Base-by-base conservation (phyloP, 2,113 vertebrate genomes). In the Dicentrarchus labrax region DNA sequence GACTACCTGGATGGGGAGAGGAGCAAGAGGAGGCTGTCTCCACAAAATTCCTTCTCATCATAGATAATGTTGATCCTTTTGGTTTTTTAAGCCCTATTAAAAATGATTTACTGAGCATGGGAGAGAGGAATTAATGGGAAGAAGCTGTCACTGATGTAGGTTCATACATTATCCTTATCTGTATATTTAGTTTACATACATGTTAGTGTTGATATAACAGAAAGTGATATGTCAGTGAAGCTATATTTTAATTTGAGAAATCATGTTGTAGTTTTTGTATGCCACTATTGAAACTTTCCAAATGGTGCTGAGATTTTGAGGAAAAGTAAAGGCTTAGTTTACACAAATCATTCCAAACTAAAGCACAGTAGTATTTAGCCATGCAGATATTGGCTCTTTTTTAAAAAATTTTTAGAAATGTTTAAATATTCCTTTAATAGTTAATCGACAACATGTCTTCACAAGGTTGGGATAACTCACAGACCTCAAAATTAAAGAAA, bases 1-100 rank as follows among this genome's bases (percentile, higher is more conserved):
- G 85, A 68, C 79, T 92, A 90, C 87, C 86, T 89, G 83, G 21
- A 90, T 53, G 50, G 30, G 48, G 60, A 81, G 78, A 74, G 51
- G 64, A 76, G 9, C 47, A 30, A 53, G 57, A 87, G 82, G 76
- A 89, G 75, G 50, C 13, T 70, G 85, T 70, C 72, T 73, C 30
- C 19, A 68, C 53, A 76, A 76, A 76, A 83, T 76, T 74, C 61
- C 74, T 74, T 83, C 56, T 90, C 64, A 83, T 83, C 72, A 85
- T 47, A 77, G 48, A 88, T 78, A 88, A 76, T 15, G 0, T 22
- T 73, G 50, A 85, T 76, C 41, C n/a, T 48, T 81, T 75, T 19
- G 5, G 38, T 67, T 69, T 86, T 88, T 88, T 47, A 69, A 73
- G 24, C 8, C 38, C 62, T 13, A 39, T 82, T 60, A 77, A 82